These are phyloP conservation scores for Nycticorax nycticorax DNA, from an alignment of 2,113 vertebrate species.

Conservation along the genomic window DNA sequence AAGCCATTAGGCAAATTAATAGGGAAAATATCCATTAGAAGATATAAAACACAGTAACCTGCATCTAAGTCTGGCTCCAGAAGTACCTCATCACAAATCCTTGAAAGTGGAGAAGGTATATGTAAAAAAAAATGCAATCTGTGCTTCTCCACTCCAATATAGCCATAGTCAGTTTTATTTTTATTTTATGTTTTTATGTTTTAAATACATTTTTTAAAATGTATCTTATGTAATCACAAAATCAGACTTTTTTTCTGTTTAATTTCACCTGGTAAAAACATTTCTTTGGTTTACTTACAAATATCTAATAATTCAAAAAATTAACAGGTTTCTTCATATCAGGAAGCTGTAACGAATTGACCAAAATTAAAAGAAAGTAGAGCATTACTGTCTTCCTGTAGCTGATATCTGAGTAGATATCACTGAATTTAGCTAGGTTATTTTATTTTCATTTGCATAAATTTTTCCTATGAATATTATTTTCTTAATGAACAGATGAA, in stretches of 20 bases:
- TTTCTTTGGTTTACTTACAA: neutral
- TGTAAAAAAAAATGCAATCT: neutral
- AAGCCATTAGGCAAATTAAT: neutral
- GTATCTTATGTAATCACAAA: neutral
- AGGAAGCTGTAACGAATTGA: neutral
- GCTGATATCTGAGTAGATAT: neutral
- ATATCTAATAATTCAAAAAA: neutral
- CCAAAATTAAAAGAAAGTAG: neutral
- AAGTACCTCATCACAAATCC: neutral
- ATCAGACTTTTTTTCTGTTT: neutral
- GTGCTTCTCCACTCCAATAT: fast-evolving
- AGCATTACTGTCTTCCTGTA: neutral
- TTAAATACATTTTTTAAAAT: fast-evolving
- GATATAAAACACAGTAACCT: neutral
- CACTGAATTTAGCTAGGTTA: neutral
- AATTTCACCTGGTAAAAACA: fast-evolving
- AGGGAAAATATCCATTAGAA: neutral
- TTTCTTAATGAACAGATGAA: neutral
- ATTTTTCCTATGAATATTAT: neutral
- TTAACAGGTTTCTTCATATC: neutral
- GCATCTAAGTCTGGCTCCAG: neutral
- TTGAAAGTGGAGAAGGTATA: neutral
- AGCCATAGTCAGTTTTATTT: fast-evolving
- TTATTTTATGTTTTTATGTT: neutral
- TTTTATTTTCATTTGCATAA: neutral